These are phyloP conservation scores for Syritta pipiens DNA, from an alignment of 2,888 invertebrate genomes.

Conservation along the genomic window DNA sequence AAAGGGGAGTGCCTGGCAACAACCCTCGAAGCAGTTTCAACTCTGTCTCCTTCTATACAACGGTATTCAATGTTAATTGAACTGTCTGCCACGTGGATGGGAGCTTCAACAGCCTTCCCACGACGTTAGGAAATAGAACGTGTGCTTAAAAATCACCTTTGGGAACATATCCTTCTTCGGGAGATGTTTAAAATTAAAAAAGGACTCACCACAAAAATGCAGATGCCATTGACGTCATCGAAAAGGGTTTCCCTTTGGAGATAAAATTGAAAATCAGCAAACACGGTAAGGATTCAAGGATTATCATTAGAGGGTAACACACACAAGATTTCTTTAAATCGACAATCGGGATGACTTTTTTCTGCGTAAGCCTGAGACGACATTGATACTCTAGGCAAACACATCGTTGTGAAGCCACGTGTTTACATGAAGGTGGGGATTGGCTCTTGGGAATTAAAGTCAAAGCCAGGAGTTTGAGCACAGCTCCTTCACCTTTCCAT, in stretches of 20 bases:
- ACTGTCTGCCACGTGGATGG: constrained; percentile 27
- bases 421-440: constrained; percentile 42
- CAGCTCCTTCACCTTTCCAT: constrained; percentile 15
- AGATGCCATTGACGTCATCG: constrained; percentile 30
- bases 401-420: constrained; percentile 51
- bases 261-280: constrained; percentile 31
- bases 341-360: no score
- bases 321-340: constrained; percentile 45
- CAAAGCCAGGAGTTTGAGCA: background rate
- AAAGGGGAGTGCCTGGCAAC: constrained; percentile 2
- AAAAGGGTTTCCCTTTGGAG: constrained; percentile 11
- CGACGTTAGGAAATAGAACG: background rate
- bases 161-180: constrained; percentile 13
- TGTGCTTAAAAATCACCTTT: constrained; percentile 34
- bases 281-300: constrained; percentile 36
- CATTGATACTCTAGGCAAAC: constrained; percentile 56
- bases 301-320: constrained; percentile 45
- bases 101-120: constrained; percentile 5
- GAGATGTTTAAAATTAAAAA: constrained; percentile 22
- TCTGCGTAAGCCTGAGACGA: constrained; percentile 40
- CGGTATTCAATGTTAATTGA: constrained; percentile 53
- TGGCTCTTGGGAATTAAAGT: constrained; percentile 29
- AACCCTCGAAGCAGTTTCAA: no score
- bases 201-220: constrained; percentile 13
- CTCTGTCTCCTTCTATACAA: no score